A percentile compares a stretch with the other conserved stretches of the same genome.
These are phyloP conservation scores for Acromyrmex echinatior DNA, from an alignment of 1,140 invertebrate genomes.

Conservation along the genomic window DNA sequence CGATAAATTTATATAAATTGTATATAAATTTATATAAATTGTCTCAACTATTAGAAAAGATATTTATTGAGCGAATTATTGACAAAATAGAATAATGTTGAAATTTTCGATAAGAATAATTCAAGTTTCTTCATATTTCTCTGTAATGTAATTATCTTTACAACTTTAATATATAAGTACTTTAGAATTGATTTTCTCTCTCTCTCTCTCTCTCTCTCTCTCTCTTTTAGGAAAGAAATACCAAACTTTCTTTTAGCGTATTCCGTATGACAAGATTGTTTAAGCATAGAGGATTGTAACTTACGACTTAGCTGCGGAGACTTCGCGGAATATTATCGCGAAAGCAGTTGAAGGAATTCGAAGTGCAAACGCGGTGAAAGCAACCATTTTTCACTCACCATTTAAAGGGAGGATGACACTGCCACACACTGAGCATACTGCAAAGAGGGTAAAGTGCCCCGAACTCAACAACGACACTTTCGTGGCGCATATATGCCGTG, in stretches of 20 bases:
- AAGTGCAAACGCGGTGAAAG: conserved; percentile 23
- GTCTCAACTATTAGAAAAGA: background rate
- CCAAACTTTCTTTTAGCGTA: background rate
- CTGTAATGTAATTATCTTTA: background rate
- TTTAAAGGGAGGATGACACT: conserved; percentile 64
- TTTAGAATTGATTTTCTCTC: background rate
- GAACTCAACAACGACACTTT: conserved; percentile 59
- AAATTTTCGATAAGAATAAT: background rate
- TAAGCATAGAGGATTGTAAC: conserved; percentile 3
- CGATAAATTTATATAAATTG: background rate
- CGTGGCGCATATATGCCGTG: conserved; percentile 48
- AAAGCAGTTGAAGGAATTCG: conserved; percentile 38
- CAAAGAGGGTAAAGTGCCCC: conserved; percentile 52
- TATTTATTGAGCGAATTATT: conserved; percentile 8
- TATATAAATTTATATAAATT: background rate
- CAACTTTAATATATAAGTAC: background rate
- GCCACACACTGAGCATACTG: conserved; percentile 2
- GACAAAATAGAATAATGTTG: background rate
- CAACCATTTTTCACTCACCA: conserved; percentile 57
- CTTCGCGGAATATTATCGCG: conserved; percentile 37
- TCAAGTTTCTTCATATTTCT: background rate
- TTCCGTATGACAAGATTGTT: conserved; percentile 23
- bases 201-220: background rate
- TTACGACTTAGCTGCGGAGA: conserved; percentile 27
- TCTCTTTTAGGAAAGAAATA: background rate